Percentiles rank a stretch among this genome's conserved stretches.
phyloP scores from a whole-genome alignment of 2,113 vertebrate species.

The Elanus axillaris region DNA sequence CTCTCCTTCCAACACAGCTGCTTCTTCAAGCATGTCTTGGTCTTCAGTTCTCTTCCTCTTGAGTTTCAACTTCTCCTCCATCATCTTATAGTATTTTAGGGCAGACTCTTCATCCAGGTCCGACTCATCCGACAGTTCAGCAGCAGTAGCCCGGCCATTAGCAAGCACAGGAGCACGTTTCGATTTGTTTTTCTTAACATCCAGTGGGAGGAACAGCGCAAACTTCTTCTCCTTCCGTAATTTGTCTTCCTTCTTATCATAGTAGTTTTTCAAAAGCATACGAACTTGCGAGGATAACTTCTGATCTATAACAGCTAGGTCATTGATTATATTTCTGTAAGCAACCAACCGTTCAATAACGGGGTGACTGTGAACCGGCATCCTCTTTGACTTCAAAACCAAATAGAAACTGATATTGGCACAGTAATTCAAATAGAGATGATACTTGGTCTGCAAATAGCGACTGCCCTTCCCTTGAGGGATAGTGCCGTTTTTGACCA shows the following conservation, averaged over 20 bases:
- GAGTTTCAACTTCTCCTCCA: slow-evolving; percentile 56
- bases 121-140: neutral
- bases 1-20: neutral
- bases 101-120: slow-evolving; percentile 81
- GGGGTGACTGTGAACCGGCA: slow-evolving; percentile 86
- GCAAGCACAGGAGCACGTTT: neutral
- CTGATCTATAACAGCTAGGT: slow-evolving; percentile 79
- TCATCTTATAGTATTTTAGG: slow-evolving; percentile 74
- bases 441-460: slow-evolving; percentile 88
- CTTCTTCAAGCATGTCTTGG: neutral
- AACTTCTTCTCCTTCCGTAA: slow-evolving; percentile 41
- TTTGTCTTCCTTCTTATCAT: neutral
- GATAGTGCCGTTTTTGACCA: slow-evolving; percentile 80
- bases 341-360: slow-evolving; percentile 89
- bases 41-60: slow-evolving; percentile 68
- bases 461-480: slow-evolving; percentile 85
- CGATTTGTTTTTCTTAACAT: neutral
- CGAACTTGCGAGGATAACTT: slow-evolving; percentile 79
- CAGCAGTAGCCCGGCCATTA: neutral
- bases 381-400: slow-evolving; percentile 87
- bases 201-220: neutral
- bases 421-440: slow-evolving; percentile 95
- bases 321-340: slow-evolving; percentile 87
- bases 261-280: slow-evolving; percentile 68
- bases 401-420: slow-evolving; percentile 96